Base-by-base conservation (phyloP, 2,797 vertebrate genomes). In the Schizopygopsis pylzovi region DNA sequence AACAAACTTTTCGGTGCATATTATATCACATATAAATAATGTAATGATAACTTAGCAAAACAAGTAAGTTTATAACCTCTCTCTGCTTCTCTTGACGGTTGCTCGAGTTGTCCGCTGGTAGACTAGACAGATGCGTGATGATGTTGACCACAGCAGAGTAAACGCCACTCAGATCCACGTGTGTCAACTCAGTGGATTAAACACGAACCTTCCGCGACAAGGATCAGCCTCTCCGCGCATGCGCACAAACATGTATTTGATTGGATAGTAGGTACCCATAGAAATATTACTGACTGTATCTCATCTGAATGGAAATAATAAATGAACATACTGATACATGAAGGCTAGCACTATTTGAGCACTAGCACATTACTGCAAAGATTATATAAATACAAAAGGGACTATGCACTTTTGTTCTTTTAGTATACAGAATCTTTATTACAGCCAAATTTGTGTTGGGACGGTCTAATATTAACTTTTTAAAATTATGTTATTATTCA, bases 161-260 rank as follows among this genome's bases (percentile, higher is more conserved):
- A 33, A 33, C 52, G 28, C 6, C 82, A 70, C 39, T 52, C 75
- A 43, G n/a, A 47, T 22, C 83, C 83, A 85, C 84, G 77, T 85
- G 83, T 1, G 54, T 54, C 16, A 33, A 33, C 33, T 33, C 33
- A 13, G 37, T 9, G 61, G 10, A 20, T 56, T 45, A 71, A 33
- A 85, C 83, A 63, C 28, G 84, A 85, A 80, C 77, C 77, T 85
- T 85, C 84, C 77, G 77, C 84, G 77, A 85, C 41, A 49, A 45
- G 8, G 49, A 70, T 0, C 49, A 16, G 3, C 25, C 45, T 45
- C 39, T 73, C 0, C 37, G 77, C 84, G 77, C 84, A 85, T 80
- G 84, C 83, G 82, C 45, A 7, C 4, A 3, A 5, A 4, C 20
- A 12, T 6, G n/a, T 7, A 18, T 13, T 28, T 15, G 18, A n/a